phyloP scores from a whole-genome alignment of 2,888 invertebrate genomes.

The Aphidius colemani region DNA sequence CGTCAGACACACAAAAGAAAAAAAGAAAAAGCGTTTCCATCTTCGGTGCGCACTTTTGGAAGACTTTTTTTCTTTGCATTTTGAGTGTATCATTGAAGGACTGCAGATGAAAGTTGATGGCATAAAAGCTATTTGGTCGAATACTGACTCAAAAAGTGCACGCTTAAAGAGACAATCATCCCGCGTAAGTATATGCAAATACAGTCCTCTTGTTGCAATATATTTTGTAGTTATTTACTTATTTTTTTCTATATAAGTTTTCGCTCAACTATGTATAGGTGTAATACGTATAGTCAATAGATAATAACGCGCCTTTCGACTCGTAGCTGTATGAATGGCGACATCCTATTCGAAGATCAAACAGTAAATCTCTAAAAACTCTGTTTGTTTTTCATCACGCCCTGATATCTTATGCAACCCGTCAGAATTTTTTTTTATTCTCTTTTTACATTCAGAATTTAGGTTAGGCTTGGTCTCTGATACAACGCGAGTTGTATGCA shows the following conservation, averaged over 20 bases:
- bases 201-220: background rate
- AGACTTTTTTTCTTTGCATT: conserved; percentile 39
- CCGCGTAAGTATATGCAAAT: background rate
- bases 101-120: conserved; percentile 51
- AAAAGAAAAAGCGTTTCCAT: background rate
- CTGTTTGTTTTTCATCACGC: conserved; percentile 61
- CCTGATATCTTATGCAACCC: conserved; percentile 59
- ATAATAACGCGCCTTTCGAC: conserved; percentile 48
- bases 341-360: conserved; percentile 56
- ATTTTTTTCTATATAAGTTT: background rate
- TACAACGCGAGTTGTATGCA: conserved; percentile 16
- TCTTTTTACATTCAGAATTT: conserved; percentile 56
- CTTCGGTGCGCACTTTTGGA: conserved; percentile 24
- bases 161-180: conserved; percentile 9
- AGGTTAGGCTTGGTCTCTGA: conserved; percentile 49
- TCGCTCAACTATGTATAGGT: conserved; percentile 33
- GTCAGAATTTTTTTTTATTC: conserved; percentile 35
- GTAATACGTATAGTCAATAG: conserved; percentile 54
- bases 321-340: conserved; percentile 55
- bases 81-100: conserved; percentile 51
- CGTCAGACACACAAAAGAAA: conserved; percentile 1
- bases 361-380: conserved; percentile 59
- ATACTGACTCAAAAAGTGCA: conserved; percentile 43
- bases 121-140: conserved; percentile 57
- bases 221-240: background rate